Conservation (phyloP, 1,140 invertebrate species). For the Drosophila obscura region DNA sequence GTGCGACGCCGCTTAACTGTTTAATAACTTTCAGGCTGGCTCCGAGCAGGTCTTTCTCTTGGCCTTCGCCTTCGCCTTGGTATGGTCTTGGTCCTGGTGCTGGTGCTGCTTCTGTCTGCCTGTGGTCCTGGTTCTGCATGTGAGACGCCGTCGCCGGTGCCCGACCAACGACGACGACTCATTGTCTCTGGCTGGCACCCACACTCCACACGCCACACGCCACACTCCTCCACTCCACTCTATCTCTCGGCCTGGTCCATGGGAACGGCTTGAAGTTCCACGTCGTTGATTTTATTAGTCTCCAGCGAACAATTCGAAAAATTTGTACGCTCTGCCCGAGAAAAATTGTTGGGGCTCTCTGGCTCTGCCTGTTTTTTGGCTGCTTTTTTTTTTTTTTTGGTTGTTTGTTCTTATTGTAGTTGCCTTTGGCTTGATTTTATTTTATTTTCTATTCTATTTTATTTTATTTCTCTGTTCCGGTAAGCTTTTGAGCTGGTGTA, state of each 20-base stretch:
- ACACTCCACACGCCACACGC: background rate
- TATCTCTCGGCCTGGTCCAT: constrained; percentile 55
- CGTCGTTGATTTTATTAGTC: constrained; percentile 84
- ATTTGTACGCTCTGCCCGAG: constrained; percentile 76
- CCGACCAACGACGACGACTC: constrained; percentile 51
- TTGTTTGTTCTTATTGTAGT: constrained; percentile 31
- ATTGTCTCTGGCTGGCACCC: constrained; percentile 61
- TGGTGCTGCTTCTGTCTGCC: constrained; percentile 12
- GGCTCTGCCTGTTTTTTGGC: background rate
- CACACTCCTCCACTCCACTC: background rate
- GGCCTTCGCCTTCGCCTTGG: constrained; percentile 1
- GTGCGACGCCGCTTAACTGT: constrained; percentile 78
- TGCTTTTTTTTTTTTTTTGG: too few species aligned
- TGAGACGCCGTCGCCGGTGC: constrained; percentile 38
- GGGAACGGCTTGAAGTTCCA: constrained; percentile 83
- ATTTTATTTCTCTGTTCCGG: constrained; percentile 49
- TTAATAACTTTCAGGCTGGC: constrained; percentile 74
- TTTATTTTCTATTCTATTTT: constrained; percentile 19
- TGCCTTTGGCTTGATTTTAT: constrained; percentile 50
- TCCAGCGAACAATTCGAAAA: constrained; percentile 83
- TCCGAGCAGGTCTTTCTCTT: constrained; percentile 32
- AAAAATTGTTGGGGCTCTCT: constrained; percentile 58
- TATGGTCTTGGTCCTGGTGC: background rate
- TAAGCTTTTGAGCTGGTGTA: constrained; percentile 51
- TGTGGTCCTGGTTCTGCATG: constrained; percentile 28